Base-by-base conservation (phyloP, 2,797 vertebrate species). In the Morelia viridis region DNA sequence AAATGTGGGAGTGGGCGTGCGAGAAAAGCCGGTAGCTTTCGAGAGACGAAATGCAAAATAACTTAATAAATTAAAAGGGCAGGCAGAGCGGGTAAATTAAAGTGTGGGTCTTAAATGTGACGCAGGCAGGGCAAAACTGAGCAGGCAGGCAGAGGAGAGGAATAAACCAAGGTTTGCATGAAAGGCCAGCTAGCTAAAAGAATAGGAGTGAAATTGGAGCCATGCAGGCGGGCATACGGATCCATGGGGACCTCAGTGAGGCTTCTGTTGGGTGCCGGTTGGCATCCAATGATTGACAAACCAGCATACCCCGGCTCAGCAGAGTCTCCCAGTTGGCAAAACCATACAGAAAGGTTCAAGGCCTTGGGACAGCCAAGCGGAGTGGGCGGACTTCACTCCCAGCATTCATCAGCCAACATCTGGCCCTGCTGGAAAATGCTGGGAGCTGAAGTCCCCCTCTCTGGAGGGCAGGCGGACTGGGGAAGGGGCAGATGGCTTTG, bases 121-220 rank as follows among this genome's bases (percentile, higher is more conserved):
- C 83, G 88, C 94, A 95, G 95, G 96, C 95, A 95, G 98, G 98
- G 97, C 97, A 96, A 97, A 97, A 97, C 98, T 97, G 97, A 98
- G 98, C 98, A 98, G 98, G 97, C 97, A 97, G 97, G 97, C 97
- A 95, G 95, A 95, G 96, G 91, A 8, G 24, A 94, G 96, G 98
- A 94, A 92, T 76, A 94, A 92, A 94, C 9, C 17, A 93, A 94
- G 94, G 94, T 86, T 90, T 89, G 50, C 31, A 76, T 92, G 50
- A 57, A 94, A 84, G 90, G 94, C 89, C 87, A 80, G 85, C 91
- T 60, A 92, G 94, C 95, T 85, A 90, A 94, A 95, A 91, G 31
- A 65, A 80, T 71, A 62, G n/a, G 85, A 56, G 0, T 57, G 85
- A 80, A 80, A 57, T 92, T 31, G 85, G 87, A 84, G 64, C 0